These are phyloP conservation scores for Capreolus pygargus DNA, from an alignment of 2,113 vertebrate species.

Conservation along the genomic window DNA sequence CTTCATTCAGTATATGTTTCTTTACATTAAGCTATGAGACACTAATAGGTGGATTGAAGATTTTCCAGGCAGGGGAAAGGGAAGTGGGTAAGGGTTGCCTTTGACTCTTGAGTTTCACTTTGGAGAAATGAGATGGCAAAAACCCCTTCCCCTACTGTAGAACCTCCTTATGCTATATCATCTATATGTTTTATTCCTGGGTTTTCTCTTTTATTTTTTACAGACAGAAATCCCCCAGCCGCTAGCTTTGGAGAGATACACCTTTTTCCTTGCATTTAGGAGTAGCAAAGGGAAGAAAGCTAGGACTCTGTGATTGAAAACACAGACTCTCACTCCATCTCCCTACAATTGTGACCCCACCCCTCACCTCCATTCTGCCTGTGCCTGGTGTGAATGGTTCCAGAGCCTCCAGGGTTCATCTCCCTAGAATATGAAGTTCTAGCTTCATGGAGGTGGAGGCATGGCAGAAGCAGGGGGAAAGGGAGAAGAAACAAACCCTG, in stretches of 20 bases:
- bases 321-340: not conserved
- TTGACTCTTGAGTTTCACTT: not conserved
- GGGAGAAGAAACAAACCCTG: not conserved
- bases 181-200: not conserved
- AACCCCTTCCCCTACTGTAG: not conserved
- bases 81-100: accelerated
- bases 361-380: not conserved
- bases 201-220: not conserved
- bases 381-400: not conserved
- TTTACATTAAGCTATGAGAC: not conserved
- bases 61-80: not conserved
- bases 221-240: not conserved
- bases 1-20: not conserved
- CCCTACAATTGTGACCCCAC: not conserved
- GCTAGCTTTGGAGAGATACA: not conserved
- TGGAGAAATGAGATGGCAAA: not conserved
- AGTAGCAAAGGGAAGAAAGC: not conserved
- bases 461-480: accelerated
- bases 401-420: not conserved
- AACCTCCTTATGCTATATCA: not conserved
- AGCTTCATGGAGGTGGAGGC: not conserved
- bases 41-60: not conserved
- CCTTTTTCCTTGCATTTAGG: not conserved
- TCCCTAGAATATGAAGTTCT: not conserved
- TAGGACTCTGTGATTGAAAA: not conserved